phyloP scores from a whole-genome alignment of 2,113 vertebrate genomes.

The Sceloporus undulatus region DNA sequence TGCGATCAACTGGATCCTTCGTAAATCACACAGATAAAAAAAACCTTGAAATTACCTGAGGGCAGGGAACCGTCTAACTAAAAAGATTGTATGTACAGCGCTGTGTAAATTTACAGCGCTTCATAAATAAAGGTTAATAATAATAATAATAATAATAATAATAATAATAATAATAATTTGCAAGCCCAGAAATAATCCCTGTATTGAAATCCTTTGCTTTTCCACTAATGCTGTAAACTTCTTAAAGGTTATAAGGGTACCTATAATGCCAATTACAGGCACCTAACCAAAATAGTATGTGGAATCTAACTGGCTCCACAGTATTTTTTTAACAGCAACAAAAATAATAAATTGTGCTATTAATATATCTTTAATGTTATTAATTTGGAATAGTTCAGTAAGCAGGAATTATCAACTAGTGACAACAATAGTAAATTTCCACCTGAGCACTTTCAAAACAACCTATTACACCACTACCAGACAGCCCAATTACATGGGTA shows the following conservation, averaged over 20 bases:
- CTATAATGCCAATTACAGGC: too few species aligned
- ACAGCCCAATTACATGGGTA: neutral
- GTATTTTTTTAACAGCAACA: too few species aligned
- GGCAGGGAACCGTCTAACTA: too few species aligned
- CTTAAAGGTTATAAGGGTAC: neutral
- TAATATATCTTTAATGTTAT: too few species aligned
- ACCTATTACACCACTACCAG: neutral
- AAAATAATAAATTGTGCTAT: too few species aligned
- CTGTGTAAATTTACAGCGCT: too few species aligned
- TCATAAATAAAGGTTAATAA: too few species aligned
- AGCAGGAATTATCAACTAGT: neutral
- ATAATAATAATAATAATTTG: too few species aligned
- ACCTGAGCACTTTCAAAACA: neutral
- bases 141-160: too few species aligned
- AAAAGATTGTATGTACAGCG: too few species aligned
- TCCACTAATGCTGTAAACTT: neutral
- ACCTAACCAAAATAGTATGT: too few species aligned
- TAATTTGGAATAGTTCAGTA: neutral
- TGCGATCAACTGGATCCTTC: neutral
- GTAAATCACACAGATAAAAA: neutral
- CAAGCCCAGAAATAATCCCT: neutral
- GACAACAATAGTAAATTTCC: neutral
- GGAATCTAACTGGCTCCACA: too few species aligned
- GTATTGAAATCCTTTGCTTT: neutral
- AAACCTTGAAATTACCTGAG: neutral